Base-by-base conservation (phyloP, 1,140 invertebrate genomes). In the Campoletis sonorensis region DNA sequence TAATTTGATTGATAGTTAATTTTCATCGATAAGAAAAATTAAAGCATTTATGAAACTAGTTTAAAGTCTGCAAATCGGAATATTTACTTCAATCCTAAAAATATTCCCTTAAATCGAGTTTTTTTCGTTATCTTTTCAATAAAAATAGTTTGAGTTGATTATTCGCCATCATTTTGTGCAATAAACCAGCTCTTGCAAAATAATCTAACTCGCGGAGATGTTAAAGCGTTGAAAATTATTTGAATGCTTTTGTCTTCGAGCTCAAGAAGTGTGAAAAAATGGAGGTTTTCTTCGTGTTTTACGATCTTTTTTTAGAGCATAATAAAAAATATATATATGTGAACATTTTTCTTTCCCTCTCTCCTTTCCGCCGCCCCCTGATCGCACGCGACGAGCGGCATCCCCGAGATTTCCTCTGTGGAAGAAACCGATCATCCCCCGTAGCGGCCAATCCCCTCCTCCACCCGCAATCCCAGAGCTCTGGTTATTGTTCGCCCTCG, bases 381-480 rank as follows among this genome's bases (percentile, higher is more conserved):
- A 37, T 70, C 67, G 30, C 67, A 33, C 67, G 30, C 67, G 67
- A 30, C 67, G 67, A 70, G 67, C 27, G 67, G 67, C 67, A 70
- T 70, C 67, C 67, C 67, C 67, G 27, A 70, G 67, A 70, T 70
- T 70, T 70, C 27, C 67, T 33, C 26, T 33, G 27, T n/a, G 23
- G 64, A 33, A 70, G 67, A 70, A 21, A 18, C 67, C 67, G 67
- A 70, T 70, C 67, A 70, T 70, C 67, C 67, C 67, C 67, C 30
- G 67, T 70, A 8, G 67, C 27, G 67, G 67, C 0, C 67, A 33
- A 70, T 70, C 30, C 30, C 67, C 67, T 27, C 23, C 61, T 64
- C 23, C 61, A 64, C 67, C 30, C 30, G 1, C 2, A 3, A 70
- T 33, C 21, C 27, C 30, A 33, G 21, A 26, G 61, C 61, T 26